Conservation (phyloP, 2,797 vertebrate species). For the Sebastes itinus region DNA sequence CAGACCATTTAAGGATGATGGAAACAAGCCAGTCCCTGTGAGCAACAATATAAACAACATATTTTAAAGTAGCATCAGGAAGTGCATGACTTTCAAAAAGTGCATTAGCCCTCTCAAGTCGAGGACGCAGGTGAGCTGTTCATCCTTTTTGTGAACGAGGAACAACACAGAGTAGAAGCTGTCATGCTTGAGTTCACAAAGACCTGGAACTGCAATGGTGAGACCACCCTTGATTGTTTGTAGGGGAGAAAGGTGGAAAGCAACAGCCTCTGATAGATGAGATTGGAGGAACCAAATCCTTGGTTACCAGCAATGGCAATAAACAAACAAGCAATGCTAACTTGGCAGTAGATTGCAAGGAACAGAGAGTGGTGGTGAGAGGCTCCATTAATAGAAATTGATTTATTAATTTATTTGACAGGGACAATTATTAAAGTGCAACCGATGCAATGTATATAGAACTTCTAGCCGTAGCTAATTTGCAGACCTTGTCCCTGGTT, state of each 20-base stretch:
- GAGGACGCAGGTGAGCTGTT: not conserved
- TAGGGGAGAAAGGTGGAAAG: not conserved
- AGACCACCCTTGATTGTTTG: not conserved
- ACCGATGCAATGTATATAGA: no score
- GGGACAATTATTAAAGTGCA: no score
- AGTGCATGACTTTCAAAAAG: not conserved
- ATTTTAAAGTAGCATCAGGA: not conserved
- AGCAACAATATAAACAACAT: not conserved
- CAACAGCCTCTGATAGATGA: not conserved
- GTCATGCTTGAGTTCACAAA: not conserved
- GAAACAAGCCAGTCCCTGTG: not conserved
- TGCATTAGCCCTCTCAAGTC: not conserved
- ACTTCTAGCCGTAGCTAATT: no score
- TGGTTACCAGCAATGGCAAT: not conserved
- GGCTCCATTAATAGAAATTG: not conserved
- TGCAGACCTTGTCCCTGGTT: fast-evolving
- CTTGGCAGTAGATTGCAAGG: not conserved
- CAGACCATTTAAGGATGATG: not conserved
- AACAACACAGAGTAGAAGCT: not conserved
- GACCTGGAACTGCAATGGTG: not conserved
- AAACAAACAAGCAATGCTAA: not conserved
- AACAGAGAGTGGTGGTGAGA: not conserved
- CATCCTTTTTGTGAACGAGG: not conserved
- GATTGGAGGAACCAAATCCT: not conserved
- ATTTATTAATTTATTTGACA: no score